Evolutionary conservation across 2,797 vertebrate species (phyloP), one percentile per base, ranked within the genome.

Genomic region (Mareca penelope): DNA sequence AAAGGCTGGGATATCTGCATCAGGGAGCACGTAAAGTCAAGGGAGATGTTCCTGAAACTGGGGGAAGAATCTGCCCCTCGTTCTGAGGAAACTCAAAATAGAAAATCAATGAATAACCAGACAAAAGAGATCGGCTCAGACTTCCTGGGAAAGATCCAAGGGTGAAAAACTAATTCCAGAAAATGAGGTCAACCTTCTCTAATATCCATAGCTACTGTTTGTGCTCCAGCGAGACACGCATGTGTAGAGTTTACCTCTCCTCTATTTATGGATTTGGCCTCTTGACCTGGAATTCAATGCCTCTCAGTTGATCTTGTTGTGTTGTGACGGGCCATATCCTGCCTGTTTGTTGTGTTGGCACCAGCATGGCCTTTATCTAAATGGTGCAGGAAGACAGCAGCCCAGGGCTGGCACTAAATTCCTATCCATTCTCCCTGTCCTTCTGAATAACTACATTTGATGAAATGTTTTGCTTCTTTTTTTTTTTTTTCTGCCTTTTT

Each of bases 131-230:
- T 85, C 85, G 80, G 61, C 37, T 91, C 73, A 22, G 40, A 50
- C 80, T 94, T 82, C 46, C 90, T 96, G 95, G 95, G 83, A 93
- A 96, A 94, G 95, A 91, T 96, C 95, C 95, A 95, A 96, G 85
- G 63, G 39, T 59, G 46, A 96, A 96, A 94, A 94, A 70, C 85
- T 88, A 95, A 93, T 93, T 94, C 90, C 94, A 97, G 91, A 95
- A 94, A 96, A 94, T 94, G 88, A 94, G 95, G 89, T 94, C 95
- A 97, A 94, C 80, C 71, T 94, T 96, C 93, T 95, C 78, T 67
- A 91, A 95, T 96, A 96, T 88, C 88, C 91, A 91, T 71, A 94
- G 94, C 95, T 95, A 96, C 96, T 94, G 93, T 93, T 95, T 95
- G 93, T 95, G 89, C 89, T 93, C 75, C 75, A 94, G 53, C 55